Evolutionary conservation across 2,888 invertebrate genomes (phyloP), one percentile per base, ranked within the genome.

Genomic region (Drosophila rubida): DNA sequence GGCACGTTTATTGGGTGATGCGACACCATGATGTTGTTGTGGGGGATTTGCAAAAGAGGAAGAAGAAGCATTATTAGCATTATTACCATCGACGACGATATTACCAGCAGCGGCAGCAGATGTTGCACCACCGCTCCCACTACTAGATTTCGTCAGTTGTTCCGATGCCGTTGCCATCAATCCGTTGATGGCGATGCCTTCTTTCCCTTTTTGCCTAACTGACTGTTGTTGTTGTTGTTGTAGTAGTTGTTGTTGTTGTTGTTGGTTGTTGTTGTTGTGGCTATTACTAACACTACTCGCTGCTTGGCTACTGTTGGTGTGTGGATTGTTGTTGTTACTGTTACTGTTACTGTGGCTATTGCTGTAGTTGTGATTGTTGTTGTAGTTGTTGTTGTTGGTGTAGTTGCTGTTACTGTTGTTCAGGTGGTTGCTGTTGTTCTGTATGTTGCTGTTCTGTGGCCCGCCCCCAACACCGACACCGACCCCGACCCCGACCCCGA

Each of bases 31-130:
- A 90, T 90, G 81, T 78, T 80, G 87, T 83, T 84, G 91, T 90
- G 90, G 80, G 90, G 91, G 89, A 88, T 91, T 91, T 92, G 93
- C 91, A 92, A 94, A 93, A 93, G 93, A 94, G 93, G 93, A 92
- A 92, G 94, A 93, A 93, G 93, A 94, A 93, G 93, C 91, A 91
- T 91, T 90, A 92, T 92, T 92, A 92, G 92, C 91, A 93, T 92
- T 93, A 93, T 94, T 94, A 94, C 94, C 93, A 91, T 93, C 92
- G 92, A 91, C 92, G 90, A 89, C 93, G 90, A 88, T 81, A 90
- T 88, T 85, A 87, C 90, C 90, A 90, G 89, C 89, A 90, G 90
- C 90, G 88, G 89, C 87, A 87, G 57, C 60, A 49, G 71, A 55
- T 60, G 71, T 67, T 73, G 71, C 86, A 75, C 79, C 75, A 69